Percentiles rank a stretch among this genome's conserved stretches.
Conservation (phyloP, 2,797 vertebrate species). For the Brachyalestes nurse region DNA sequence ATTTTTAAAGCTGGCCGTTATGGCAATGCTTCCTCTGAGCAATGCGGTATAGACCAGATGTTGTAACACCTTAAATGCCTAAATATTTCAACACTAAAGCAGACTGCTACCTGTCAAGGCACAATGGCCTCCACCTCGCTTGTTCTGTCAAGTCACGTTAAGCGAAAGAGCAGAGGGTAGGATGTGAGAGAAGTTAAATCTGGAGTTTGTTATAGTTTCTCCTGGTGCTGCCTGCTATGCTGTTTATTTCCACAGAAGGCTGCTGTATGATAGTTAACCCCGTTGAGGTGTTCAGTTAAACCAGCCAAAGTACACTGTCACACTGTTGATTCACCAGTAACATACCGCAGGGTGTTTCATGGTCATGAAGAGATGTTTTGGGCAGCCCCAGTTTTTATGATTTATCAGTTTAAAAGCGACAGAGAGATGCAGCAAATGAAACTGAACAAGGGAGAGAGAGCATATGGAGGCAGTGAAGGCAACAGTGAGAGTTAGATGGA, state of each 20-base stretch:
- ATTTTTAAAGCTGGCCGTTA: slow-evolving; percentile 5
- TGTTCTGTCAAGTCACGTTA: slow-evolving; percentile 43
- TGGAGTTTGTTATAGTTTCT: not conserved
- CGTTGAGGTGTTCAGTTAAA: too few species aligned
- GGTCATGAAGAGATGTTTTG: too few species aligned
- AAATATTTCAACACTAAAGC: slow-evolving; percentile 49
- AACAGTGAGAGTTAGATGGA: not conserved
- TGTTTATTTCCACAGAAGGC: too few species aligned
- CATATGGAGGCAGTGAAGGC: slow-evolving; percentile 8
- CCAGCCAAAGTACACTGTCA: too few species aligned
- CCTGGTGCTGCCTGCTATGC: too few species aligned
- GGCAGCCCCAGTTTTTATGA: not conserved
- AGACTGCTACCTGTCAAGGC: slow-evolving; percentile 13
- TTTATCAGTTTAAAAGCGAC: not conserved
- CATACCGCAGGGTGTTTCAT: too few species aligned
- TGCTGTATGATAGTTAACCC: too few species aligned
- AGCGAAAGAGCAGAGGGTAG: not conserved
- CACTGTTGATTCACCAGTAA: too few species aligned
- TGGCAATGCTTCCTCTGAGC: slow-evolving; percentile 1
- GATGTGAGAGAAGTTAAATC: not conserved
- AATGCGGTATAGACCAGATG: slow-evolving; percentile 34
- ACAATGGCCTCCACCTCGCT: slow-evolving; percentile 33
- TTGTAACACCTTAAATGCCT: slow-evolving; percentile 42
- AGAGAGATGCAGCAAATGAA: not conserved
- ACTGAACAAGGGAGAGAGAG: not conserved